Conservation (phyloP, 2,888 invertebrate species). For the Lissocephala sabroskyi region DNA sequence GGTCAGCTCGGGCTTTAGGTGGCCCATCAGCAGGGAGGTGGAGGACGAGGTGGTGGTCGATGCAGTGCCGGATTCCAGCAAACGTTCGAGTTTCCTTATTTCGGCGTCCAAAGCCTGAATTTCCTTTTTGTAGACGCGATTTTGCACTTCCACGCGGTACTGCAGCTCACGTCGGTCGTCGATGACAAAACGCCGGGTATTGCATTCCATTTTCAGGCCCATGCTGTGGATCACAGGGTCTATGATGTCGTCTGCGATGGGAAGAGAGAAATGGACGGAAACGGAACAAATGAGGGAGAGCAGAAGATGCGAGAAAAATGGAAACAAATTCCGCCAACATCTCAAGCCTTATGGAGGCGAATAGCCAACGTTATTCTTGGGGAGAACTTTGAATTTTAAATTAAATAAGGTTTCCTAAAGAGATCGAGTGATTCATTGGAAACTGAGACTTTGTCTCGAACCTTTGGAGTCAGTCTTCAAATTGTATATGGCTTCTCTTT, state of each 20-base stretch:
- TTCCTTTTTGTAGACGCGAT: slow-evolving; percentile 89
- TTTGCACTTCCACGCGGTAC: slow-evolving; percentile 92
- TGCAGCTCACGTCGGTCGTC: slow-evolving; percentile 88
- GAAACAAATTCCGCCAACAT: too few relatives aligned
- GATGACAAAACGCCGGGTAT: slow-evolving; percentile 86
- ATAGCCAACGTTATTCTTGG: too few relatives aligned
- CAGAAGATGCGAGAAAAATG: too few relatives aligned
- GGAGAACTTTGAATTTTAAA: too few relatives aligned
- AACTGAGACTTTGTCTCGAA: too few relatives aligned
- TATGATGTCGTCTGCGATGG: slow-evolving; percentile 75
- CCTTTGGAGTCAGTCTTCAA: too few relatives aligned
- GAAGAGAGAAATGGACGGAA: neutral
- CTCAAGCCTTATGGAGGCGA: too few relatives aligned
- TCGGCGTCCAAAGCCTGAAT: slow-evolving; percentile 85
- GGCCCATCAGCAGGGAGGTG: slow-evolving; percentile 60
- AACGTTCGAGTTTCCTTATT: slow-evolving; percentile 82
- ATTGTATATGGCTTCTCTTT: too few relatives aligned
- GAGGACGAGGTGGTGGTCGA: slow-evolving; percentile 74
- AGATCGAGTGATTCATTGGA: too few relatives aligned
- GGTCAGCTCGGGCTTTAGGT: slow-evolving; percentile 68
- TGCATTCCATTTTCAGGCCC: slow-evolving; percentile 90
- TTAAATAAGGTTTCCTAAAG: too few relatives aligned
- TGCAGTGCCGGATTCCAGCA: slow-evolving; percentile 78
- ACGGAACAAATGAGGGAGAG: too few relatives aligned
- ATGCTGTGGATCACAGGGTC: slow-evolving; percentile 91